These are phyloP conservation scores for Nasonovia ribisnigri DNA, from an alignment of 2,888 invertebrate genomes.

Conservation along the genomic window DNA sequence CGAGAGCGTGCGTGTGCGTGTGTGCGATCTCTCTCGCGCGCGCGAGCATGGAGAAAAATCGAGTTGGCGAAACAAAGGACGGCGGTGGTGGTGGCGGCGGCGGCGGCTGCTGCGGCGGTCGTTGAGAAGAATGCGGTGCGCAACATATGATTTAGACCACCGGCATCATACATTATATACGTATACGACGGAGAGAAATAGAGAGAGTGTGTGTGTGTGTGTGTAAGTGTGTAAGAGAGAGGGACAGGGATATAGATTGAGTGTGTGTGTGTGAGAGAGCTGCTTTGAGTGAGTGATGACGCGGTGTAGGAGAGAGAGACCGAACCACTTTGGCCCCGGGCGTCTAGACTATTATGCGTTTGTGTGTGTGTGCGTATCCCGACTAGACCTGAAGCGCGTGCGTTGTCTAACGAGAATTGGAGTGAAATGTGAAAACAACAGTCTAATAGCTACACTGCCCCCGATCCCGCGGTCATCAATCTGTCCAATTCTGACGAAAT, in stretches of 20 bases:
- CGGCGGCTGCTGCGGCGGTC: background rate
- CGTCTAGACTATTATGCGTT: constrained; percentile 51
- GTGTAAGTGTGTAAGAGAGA: background rate
- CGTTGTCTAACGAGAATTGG: constrained; percentile 25
- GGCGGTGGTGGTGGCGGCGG: background rate
- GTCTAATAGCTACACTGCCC: background rate
- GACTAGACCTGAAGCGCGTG: background rate
- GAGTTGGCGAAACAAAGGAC: constrained; percentile 62
- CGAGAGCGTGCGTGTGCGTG: background rate
- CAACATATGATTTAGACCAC: constrained; percentile 62
- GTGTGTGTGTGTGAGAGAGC: background rate
- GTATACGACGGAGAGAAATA: background rate
- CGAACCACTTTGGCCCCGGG: constrained; percentile 51
- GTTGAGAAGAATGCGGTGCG: constrained; percentile 50
- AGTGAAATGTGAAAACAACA: constrained; percentile 24
- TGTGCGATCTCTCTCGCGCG: background rate
- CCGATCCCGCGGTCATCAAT: background rate
- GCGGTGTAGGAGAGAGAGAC: background rate
- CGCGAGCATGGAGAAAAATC: constrained; percentile 7
- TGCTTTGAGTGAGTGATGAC: constrained; percentile 1
- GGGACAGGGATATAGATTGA: background rate
- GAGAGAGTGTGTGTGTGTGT: background rate
- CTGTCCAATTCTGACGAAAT: background rate
- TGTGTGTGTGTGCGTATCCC: background rate
- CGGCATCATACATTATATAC: background rate